Conservation (phyloP, 2,797 vertebrate species). For the Poeciliopsis gracilis region DNA sequence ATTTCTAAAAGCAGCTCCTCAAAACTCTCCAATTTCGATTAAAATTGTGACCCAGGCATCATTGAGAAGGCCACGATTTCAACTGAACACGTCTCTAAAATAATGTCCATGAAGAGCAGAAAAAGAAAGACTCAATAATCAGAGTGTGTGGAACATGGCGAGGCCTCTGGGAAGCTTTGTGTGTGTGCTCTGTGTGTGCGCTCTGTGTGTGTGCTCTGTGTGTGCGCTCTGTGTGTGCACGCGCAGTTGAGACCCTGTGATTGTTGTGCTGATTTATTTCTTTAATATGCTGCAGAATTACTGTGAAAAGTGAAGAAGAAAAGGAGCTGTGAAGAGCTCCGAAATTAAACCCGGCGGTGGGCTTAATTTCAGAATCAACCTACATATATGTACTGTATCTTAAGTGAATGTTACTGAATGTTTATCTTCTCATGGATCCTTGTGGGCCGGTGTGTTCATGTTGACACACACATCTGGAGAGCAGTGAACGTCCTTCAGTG, state of each 20-base stretch:
- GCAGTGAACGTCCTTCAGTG: neutral
- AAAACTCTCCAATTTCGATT: neutral
- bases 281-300: slow-evolving; percentile 75
- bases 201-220: slow-evolving; percentile 13
- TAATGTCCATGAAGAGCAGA: neutral
- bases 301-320: slow-evolving; percentile 26
- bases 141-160: slow-evolving; percentile 17
- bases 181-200: slow-evolving; percentile 6
- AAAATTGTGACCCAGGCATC: neutral
- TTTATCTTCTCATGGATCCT: neutral
- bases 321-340: neutral
- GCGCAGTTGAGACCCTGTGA: slow-evolving; percentile 65
- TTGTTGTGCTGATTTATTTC: slow-evolving; percentile 78
- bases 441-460: neutral
- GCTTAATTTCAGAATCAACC: slow-evolving; percentile 34
- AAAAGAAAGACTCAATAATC: slow-evolving; percentile 16
- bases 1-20: neutral
- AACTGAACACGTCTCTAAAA: neutral
- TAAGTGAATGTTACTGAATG: neutral
- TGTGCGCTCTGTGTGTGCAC: slow-evolving; percentile 14
- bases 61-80: neutral
- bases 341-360: neutral
- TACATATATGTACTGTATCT: neutral
- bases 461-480: neutral
- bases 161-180: slow-evolving; percentile 18